Conservation (phyloP, 2,113 vertebrate genomes). For the Seriola dumerili region DNA sequence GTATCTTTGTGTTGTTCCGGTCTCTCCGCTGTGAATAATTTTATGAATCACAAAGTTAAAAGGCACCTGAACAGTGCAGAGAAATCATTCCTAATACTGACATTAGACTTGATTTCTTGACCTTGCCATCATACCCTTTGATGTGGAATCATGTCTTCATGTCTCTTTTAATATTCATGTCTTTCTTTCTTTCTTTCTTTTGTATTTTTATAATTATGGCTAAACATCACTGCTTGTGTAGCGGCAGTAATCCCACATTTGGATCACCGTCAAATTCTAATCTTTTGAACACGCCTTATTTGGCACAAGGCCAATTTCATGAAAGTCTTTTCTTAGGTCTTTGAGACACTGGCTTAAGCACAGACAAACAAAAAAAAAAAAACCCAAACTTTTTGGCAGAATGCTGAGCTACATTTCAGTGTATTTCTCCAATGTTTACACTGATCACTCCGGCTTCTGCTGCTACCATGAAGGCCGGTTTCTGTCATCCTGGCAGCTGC, state of each 20-base stretch:
- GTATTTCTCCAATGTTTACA: conserved; percentile 21
- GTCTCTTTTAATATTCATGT: neutral
- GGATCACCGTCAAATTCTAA: conserved; percentile 6
- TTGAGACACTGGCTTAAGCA: neutral
- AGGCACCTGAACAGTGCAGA: neutral
- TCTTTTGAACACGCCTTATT: neutral
- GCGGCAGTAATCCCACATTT: conserved; percentile 31
- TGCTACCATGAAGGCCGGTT: conserved; percentile 14
- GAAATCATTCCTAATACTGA: neutral
- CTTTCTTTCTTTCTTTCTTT: neutral
- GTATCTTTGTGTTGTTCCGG: neutral
- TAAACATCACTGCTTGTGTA: conserved; percentile 11
- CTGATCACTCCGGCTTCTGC: conserved; percentile 4
- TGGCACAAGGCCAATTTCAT: conserved; percentile 21
- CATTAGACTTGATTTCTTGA: conserved; percentile 1
- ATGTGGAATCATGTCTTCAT: neutral
- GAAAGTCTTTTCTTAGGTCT: neutral
- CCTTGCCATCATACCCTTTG: neutral
- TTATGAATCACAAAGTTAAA: conserved; percentile 32
- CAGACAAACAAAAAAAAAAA: neutral
- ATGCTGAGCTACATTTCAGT: neutral
- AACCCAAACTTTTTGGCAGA: neutral
- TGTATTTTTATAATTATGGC: neutral
- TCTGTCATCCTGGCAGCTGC: conserved; percentile 41
- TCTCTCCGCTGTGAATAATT: conserved; percentile 11